Conservation (phyloP, 2,797 vertebrate species). For the Anguilla marmorata region DNA sequence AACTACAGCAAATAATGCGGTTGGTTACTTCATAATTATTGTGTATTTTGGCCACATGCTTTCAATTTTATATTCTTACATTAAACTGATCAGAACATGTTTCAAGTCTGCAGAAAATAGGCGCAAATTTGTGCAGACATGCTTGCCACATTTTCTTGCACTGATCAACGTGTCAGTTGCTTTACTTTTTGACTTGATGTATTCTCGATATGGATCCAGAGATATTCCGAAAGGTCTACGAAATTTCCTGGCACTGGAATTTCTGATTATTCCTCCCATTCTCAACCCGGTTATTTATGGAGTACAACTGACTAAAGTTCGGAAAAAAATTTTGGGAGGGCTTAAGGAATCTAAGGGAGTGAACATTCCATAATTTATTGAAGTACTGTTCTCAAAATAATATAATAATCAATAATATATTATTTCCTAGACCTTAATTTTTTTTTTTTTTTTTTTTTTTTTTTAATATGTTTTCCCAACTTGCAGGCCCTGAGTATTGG, state of each 20-base stretch:
- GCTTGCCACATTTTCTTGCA: slow-evolving; percentile 44
- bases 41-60: slow-evolving; percentile 7
- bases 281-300: slow-evolving; percentile 46
- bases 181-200: slow-evolving; percentile 40
- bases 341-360: too few relatives aligned
- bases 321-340: background rate
- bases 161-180: slow-evolving; percentile 34
- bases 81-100: slow-evolving; percentile 38
- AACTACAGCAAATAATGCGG: slow-evolving; percentile 18
- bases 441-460: too few relatives aligned
- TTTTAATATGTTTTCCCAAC: too few relatives aligned
- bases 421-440: too few relatives aligned
- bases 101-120: slow-evolving; percentile 20
- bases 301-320: slow-evolving; percentile 24
- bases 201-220: slow-evolving; percentile 32
- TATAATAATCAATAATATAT: too few relatives aligned
- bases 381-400: too few relatives aligned
- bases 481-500: too few relatives aligned
- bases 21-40: slow-evolving; percentile 31
- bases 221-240: slow-evolving; percentile 15
- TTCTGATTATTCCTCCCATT: slow-evolving; percentile 43
- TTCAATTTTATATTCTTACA: slow-evolving; percentile 39
- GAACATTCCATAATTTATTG: too few relatives aligned
- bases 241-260: slow-evolving; percentile 38
- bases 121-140: slow-evolving; percentile 40